These are phyloP conservation scores for Aromia moschata DNA, from an alignment of 2,888 invertebrate species.

Conservation along the genomic window DNA sequence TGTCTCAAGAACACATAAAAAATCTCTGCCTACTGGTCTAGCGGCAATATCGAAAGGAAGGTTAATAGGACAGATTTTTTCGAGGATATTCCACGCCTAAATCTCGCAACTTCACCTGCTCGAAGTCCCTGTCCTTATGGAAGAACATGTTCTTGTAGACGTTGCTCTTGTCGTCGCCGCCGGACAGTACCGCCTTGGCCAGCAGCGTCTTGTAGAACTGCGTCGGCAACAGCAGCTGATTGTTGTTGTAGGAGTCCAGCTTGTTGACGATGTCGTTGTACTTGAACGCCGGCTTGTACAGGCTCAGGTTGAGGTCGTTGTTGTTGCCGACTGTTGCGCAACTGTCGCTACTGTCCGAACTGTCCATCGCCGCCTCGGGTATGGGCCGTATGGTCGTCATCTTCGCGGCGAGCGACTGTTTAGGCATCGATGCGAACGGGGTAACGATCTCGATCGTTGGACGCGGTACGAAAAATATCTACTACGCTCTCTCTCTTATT, in stretches of 20 bases:
- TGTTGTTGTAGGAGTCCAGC: slow-evolving; percentile 62
- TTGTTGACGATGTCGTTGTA: slow-evolving; percentile 62
- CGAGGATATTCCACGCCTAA: slow-evolving; percentile 6
- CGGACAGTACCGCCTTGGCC: slow-evolving; percentile 75
- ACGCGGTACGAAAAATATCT: background rate
- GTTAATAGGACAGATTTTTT: no score
- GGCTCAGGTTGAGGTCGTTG: slow-evolving; percentile 49
- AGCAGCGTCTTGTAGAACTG: slow-evolving; percentile 83
- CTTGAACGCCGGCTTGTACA: slow-evolving; percentile 57
- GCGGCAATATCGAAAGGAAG: no score
- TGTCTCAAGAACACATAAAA: no score
- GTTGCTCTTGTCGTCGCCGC: slow-evolving; percentile 60
- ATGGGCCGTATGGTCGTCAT: slow-evolving; percentile 58
- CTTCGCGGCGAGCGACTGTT: slow-evolving; percentile 31
- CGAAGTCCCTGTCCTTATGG: slow-evolving; percentile 60
- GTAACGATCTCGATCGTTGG: slow-evolving; percentile 25
- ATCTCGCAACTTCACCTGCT: slow-evolving; percentile 57
- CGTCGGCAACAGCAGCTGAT: slow-evolving; percentile 71
- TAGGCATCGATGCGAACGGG: slow-evolving; percentile 41
- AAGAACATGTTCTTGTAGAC: slow-evolving; percentile 63
- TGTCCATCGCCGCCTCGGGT: slow-evolving; percentile 57
- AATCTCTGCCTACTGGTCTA: no score
- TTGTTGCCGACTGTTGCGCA: slow-evolving; percentile 51
- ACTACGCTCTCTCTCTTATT: background rate
- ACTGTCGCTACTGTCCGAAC: slow-evolving; percentile 60